These are phyloP conservation scores for Microhierax caerulescens DNA, from an alignment of 2,797 vertebrate species.

Conservation along the genomic window DNA sequence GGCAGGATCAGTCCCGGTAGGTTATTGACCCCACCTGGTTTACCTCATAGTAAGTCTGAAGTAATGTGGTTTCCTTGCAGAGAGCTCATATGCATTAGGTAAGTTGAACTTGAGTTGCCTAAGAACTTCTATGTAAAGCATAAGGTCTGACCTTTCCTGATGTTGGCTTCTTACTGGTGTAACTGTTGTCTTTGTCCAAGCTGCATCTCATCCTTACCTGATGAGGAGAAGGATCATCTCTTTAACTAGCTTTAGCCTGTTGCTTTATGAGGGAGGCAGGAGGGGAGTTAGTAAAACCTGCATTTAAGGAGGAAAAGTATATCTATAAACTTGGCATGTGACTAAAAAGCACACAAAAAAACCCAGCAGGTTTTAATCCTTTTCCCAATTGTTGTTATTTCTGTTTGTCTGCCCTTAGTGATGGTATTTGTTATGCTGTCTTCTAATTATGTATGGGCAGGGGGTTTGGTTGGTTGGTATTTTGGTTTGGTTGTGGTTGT, in stretches of 20 bases:
- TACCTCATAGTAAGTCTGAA: background rate
- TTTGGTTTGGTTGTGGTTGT: no score
- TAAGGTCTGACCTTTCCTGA: background rate
- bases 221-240: background rate
- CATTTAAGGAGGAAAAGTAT: background rate
- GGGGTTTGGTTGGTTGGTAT: no score
- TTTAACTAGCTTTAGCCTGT: background rate
- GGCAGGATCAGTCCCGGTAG: background rate
- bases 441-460: background rate
- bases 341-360: background rate
- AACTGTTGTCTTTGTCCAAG: background rate
- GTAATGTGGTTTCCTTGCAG: background rate
- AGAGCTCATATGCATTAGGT: rapidly evolving
- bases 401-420: background rate
- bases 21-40: background rate
- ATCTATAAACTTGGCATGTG: background rate
- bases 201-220: background rate
- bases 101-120: background rate
- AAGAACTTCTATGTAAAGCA: background rate
- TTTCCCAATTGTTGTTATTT: background rate
- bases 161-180: background rate
- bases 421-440: background rate
- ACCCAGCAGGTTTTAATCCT: background rate
- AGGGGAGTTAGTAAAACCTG: background rate
- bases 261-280: background rate